Evolutionary conservation across 2,888 invertebrate genomes (phyloP).

Genomic region (Lutraria lutraria): DNA sequence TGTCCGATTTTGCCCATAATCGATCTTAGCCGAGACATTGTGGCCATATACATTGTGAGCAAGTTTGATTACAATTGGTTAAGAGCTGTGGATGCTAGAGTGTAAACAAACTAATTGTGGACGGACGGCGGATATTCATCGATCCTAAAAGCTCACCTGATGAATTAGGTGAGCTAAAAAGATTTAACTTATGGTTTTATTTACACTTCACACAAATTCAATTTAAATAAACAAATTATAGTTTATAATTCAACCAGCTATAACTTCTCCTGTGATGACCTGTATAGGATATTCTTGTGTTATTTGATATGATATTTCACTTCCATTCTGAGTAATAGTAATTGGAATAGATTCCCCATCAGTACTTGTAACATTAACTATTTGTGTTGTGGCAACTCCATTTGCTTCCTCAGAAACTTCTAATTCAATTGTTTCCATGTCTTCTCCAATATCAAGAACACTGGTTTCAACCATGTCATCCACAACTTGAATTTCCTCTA

Average conservation of each 20-base stretch:
- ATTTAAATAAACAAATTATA: no score
- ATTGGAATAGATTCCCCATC: conserved; percentile 62
- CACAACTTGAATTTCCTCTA: conserved; percentile 8
- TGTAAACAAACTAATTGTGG: no score
- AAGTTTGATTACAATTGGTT: no score
- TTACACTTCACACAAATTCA: no score
- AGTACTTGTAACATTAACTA: conserved; percentile 58
- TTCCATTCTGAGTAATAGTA: conserved; percentile 59
- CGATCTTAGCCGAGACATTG: no score
- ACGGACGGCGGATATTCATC: no score
- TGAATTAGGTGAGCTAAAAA: no score
- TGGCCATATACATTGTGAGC: no score
- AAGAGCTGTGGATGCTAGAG: no score
- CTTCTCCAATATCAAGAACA: conserved; percentile 39
- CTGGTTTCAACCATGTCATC: conserved; percentile 28
- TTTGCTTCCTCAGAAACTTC: conserved; percentile 50
- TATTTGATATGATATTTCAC: conserved; percentile 53
- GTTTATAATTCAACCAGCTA: background rate
- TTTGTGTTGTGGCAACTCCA: conserved; percentile 43
- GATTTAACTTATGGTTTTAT: no score
- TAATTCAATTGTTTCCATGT: conserved; percentile 62
- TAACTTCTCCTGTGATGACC: conserved; percentile 44
- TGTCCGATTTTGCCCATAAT: no score
- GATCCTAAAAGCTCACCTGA: no score
- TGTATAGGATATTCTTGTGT: conserved; percentile 46